Evolutionary conservation across 2,113 vertebrate species (phyloP).

Genomic region (Hystrix brachyura): DNA sequence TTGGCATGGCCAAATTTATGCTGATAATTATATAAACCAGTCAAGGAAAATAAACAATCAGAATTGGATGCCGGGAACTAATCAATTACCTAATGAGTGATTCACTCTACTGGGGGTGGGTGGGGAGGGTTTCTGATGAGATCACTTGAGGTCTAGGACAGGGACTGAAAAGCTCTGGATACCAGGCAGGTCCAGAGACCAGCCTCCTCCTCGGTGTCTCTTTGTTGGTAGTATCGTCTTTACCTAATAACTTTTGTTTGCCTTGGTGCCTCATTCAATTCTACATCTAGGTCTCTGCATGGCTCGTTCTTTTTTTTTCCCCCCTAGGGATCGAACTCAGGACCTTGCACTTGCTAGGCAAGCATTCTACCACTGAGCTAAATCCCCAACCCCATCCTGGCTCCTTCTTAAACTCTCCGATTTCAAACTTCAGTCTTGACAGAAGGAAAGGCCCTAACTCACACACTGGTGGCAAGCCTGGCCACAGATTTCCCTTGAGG

Average conservation of each 20-base stretch:
- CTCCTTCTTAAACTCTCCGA: background rate
- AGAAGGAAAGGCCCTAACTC: background rate
- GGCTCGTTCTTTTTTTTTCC: background rate
- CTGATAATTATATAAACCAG: background rate
- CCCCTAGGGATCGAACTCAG: too few relatives aligned
- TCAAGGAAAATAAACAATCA: background rate
- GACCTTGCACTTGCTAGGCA: too few relatives aligned
- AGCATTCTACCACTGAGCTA: too few relatives aligned
- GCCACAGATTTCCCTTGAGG: background rate
- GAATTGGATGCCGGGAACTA: background rate
- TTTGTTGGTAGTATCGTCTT: background rate
- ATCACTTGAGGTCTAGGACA: background rate
- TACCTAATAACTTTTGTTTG: background rate
- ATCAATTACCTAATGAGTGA: background rate
- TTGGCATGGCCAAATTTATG: background rate
- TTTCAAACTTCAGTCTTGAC: background rate
- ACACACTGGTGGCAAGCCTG: background rate
- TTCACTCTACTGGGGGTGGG: too few relatives aligned
- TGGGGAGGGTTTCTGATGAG: background rate
- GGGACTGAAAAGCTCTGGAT: background rate
- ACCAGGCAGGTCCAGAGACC: background rate
- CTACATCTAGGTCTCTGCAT: background rate
- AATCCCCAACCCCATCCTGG: background rate
- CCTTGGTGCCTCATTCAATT: background rate
- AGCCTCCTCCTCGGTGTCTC: too few relatives aligned